Evolutionary conservation across 1,140 invertebrate species (phyloP), one percentile per base, ranked within the genome.

Genomic region (Leucophenga varia): DNA sequence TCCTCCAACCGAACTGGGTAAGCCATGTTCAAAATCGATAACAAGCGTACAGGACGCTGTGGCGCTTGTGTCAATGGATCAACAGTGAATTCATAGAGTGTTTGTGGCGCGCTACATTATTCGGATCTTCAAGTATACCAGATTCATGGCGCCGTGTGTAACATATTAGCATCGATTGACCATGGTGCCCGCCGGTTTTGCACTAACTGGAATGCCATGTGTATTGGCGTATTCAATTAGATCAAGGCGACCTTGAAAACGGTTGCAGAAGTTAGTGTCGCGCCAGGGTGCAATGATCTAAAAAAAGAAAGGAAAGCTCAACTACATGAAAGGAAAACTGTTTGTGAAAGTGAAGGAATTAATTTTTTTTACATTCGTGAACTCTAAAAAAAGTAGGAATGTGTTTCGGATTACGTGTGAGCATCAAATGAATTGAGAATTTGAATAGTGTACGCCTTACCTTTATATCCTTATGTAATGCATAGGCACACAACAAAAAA

Each of bases 131-230:
- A 1, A 93, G 74, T 35, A 92, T 80, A 2, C 89, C 90, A 1
- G 88, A 90, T 75, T 93, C 90, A 54, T 90, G 93, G 68, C 89
- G n/a, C 91, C 48, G 90, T 85, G 60, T 92, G 89, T 79, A 90
- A 82, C n/a, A 92, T 79, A 71, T 93, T 93, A 16, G 87, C 88
- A 74, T 92, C 90, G 60, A 86, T 90, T 56, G 88, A 91, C 88
- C 89, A 92, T 0, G 89, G 89, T 19, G 82, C 79, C n/a, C 64
- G 88, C 85, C 2, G 84, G 84, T 12, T 88, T 90, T 3, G 87
- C 87, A 9, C 87, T 84, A 2, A 90, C 81, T 5, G 87, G 85
- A 32, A 93, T 90, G 28, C 79, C 78, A 61, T 90, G 79, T 44
- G 79, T 59, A 55, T 84, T 77, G 0, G 89, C 89, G 64, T 86